Evolutionary conservation across 2,797 vertebrate species (phyloP).

Genomic region (Mus spretus): DNA sequence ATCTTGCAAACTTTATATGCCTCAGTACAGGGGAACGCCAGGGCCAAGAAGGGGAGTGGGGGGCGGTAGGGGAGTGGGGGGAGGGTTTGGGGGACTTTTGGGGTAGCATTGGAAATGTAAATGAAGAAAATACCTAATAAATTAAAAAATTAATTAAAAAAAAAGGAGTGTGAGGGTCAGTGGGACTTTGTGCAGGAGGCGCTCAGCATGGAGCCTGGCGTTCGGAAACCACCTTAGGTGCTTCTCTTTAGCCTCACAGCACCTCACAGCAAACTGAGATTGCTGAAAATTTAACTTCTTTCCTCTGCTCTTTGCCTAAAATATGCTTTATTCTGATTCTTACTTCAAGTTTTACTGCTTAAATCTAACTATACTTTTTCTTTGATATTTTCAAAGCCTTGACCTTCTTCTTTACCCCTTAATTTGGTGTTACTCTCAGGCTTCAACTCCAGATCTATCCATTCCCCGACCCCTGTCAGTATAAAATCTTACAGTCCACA

Average conservation of each 20-base stretch:
- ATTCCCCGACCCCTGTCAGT: neutral
- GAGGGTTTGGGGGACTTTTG: too few relatives aligned
- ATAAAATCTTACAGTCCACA: neutral
- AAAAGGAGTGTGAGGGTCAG: neutral
- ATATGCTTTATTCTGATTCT: neutral
- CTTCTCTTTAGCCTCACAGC: too few relatives aligned
- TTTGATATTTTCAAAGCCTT: neutral
- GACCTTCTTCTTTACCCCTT: neutral
- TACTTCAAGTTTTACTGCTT: constrained; percentile 28
- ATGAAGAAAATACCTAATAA: too few relatives aligned
- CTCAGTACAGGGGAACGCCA: too few relatives aligned
- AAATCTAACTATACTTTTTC: constrained; percentile 11
- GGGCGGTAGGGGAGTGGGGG: too few relatives aligned
- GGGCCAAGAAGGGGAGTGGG: too few relatives aligned
- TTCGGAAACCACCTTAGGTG: neutral
- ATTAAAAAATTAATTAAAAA: too few relatives aligned
- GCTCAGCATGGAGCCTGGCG: neutral
- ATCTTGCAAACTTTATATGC: too few relatives aligned
- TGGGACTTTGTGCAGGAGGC: neutral
- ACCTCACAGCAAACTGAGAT: neutral
- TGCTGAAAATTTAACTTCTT: constrained; percentile 2
- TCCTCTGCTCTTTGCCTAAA: neutral
- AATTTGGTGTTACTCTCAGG: constrained; percentile 4
- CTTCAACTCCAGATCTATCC: neutral
- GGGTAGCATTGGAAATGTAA: too few relatives aligned